phyloP scores from a whole-genome alignment of 1,140 invertebrate genomes.

The Ctenoplectra terminalis region DNA sequence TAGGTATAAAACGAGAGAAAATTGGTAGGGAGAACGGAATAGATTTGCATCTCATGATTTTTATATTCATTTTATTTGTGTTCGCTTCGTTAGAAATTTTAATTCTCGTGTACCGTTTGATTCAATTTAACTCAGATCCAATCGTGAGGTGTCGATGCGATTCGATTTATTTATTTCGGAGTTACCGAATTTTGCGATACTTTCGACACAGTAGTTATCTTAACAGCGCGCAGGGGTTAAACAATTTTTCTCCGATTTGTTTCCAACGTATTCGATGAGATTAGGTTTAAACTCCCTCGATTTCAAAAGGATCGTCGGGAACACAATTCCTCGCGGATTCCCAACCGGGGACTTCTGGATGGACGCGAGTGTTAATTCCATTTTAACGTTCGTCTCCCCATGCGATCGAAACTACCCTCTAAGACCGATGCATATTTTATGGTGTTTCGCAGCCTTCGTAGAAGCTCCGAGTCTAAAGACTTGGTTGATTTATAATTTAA shows the following conservation, averaged over 20 bases:
- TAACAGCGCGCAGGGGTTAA: too few relatives aligned
- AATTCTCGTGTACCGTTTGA: too few relatives aligned
- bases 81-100: too few relatives aligned
- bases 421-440: slow-evolving; percentile 82
- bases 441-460: slow-evolving; percentile 55
- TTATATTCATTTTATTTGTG: not conserved
- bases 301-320: not conserved
- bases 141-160: too few relatives aligned
- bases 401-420: slow-evolving; percentile 76
- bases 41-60: not conserved
- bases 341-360: slow-evolving; percentile 33
- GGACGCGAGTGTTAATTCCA: slow-evolving; percentile 78
- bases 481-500: slow-evolving; percentile 78
- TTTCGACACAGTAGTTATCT: too few relatives aligned
- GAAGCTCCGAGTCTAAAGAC: slow-evolving; percentile 70
- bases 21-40: not conserved
- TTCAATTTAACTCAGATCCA: too few relatives aligned
- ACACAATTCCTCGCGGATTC: slow-evolving; percentile 55
- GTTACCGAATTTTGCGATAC: too few relatives aligned
- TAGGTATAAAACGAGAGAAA: not conserved
- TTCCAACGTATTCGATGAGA: not conserved
- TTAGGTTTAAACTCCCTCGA: slow-evolving; percentile 5
- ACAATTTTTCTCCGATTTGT: not conserved
- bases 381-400: slow-evolving; percentile 70
- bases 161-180: too few relatives aligned